Percentiles rank a stretch among this genome's conserved stretches.
These are phyloP conservation scores for Acronicta aceris DNA, from an alignment of 2,888 invertebrate species.

Conservation along the genomic window DNA sequence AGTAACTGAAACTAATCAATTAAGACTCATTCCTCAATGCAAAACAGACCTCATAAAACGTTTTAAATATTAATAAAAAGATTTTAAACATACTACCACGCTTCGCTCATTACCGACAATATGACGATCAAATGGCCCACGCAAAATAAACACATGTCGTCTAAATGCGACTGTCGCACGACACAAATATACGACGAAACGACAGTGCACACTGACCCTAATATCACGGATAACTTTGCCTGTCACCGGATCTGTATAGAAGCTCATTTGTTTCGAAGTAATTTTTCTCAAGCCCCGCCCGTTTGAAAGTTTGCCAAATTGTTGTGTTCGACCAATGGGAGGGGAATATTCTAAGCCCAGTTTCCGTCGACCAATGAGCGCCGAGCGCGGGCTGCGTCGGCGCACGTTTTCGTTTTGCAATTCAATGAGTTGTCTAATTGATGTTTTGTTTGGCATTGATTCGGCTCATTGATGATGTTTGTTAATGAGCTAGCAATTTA, in stretches of 20 bases:
- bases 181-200: constrained; percentile 10
- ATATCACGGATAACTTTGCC: constrained; percentile 23
- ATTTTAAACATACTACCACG: constrained; percentile 30
- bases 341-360: constrained; percentile 61
- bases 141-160: constrained; percentile 35
- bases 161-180: constrained; percentile 8
- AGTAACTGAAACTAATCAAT: constrained; percentile 26
- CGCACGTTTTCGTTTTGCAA: constrained; percentile 81
- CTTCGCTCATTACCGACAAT: constrained; percentile 21
- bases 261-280: constrained; percentile 46
- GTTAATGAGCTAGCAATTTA: constrained; percentile 49
- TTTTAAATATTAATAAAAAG: constrained; percentile 17
- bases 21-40: constrained; percentile 15
- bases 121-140: constrained; percentile 10
- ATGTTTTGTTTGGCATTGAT: constrained; percentile 77
- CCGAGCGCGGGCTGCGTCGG: constrained; percentile 70
- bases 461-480: constrained; percentile 63
- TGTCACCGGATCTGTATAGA: constrained; percentile 37
- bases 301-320: constrained; percentile 84
- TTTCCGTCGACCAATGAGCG: constrained; percentile 69
- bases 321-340: constrained; percentile 71
- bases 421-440: constrained; percentile 80
- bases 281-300: constrained; percentile 75
- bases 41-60: constrained; percentile 25
- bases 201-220: constrained; percentile 32